Evolutionary conservation across 1,140 invertebrate genomes (phyloP), one percentile per base, ranked within the genome.

Genomic region (Limonius californicus): DNA sequence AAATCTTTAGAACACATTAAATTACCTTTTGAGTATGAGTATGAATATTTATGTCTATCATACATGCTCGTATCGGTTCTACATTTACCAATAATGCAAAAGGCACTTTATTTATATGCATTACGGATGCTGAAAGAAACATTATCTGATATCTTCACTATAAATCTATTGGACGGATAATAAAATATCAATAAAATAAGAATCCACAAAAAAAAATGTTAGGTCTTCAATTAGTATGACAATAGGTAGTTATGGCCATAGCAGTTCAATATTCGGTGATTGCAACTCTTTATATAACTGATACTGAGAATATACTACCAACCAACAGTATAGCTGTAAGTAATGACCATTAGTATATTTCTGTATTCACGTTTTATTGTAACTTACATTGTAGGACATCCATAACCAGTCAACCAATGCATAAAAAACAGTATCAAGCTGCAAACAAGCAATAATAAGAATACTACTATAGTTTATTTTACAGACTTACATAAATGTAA

Each of bases 231-330:
- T 4, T 27, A 27, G 9, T 27, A 9, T 9, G 3, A 27, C 23
- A n/a, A n/a, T n/a, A n/a, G n/a, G 3, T 27, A 27, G 3, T 81
- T 77, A 88, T 63, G 86, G 85, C 80, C 85, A 88, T 12, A 91
- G 74, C 42, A 91, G 81, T 77, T 90, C 90, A 76, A 94, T 93
- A 74, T 93, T 91, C n/a, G 91, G 91, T 54, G 89, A 90, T 68
- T 94, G 91, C 73, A 89, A 80, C 62, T 87, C 79, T 68, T 87
- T 81, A 68, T 92, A 88, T 56, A 90, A 82, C 79, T 90, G 87
- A 74, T 94, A 94, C 70, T 91, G 88, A 0, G 91, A 90, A 63
- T 87, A 85, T 8, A 94, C 90, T 62, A 89, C 90, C 0, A 94
- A 69, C 86, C 90, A 91, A 71, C 90, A 93, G 72, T 95, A 94